A percentile compares a stretch with the other conserved stretches of the same genome.
Conservation (phyloP, 35 echinoderm and acorn worm species). For the Lytechinus variegatus region DNA sequence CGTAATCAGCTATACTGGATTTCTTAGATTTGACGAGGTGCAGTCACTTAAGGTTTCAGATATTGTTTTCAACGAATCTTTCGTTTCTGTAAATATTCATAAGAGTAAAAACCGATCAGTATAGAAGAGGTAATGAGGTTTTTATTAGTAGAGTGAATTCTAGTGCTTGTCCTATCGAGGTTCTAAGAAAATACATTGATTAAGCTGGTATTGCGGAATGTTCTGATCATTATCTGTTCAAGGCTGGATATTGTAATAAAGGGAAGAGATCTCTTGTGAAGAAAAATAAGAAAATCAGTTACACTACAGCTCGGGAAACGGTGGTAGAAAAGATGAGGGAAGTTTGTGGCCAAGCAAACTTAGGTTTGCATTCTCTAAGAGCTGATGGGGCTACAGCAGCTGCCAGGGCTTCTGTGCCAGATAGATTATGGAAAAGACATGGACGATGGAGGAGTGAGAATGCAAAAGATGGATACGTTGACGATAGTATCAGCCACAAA, state of each 20-base stretch:
- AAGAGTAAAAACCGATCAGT: not conserved
- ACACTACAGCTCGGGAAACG: not conserved
- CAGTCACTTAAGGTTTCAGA: too few relatives aligned
- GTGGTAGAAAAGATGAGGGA: not conserved
- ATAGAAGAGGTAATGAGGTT: not conserved
- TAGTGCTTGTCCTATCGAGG: not conserved
- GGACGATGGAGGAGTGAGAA: not conserved
- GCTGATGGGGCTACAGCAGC: not conserved
- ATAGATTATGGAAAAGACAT: constrained; percentile 1
- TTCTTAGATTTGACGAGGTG: too few relatives aligned
- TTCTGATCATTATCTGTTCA: too few relatives aligned
- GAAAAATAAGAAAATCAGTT: not conserved
- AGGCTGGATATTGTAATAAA: too few relatives aligned
- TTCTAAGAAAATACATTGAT: not conserved
- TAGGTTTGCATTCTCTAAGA: not conserved
- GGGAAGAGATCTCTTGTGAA: not conserved
- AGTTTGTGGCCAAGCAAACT: not conserved
- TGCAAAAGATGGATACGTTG: too few relatives aligned
- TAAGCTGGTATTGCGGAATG: not conserved
- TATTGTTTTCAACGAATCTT: too few relatives aligned
- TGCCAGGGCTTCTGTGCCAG: constrained; percentile 7
- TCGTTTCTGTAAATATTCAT: not conserved
- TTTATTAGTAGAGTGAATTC: not conserved
- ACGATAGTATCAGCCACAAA: too few relatives aligned
- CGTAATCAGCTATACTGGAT: too few relatives aligned